phyloP scores from a whole-genome alignment of 2,113 vertebrate genomes.

The Todiramphus saurophagus region DNA sequence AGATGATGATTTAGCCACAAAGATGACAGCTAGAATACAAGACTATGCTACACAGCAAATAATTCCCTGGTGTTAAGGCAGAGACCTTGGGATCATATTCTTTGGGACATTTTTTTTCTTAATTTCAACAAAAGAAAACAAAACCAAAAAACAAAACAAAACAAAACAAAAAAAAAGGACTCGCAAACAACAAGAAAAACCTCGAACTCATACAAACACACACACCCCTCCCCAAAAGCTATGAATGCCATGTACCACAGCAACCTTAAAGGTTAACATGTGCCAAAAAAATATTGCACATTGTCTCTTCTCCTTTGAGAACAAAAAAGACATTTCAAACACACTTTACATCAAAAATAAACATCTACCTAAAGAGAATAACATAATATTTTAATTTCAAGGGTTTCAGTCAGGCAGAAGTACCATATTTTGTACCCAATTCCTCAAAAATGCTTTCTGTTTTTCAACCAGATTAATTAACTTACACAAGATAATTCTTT shows the following conservation, averaged over 20 bases:
- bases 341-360: not conserved
- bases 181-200: not conserved
- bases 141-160: no score
- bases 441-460: not conserved
- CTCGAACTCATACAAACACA: not conserved
- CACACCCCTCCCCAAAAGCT: not conserved
- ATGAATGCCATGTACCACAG: rapidly evolving
- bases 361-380: not conserved
- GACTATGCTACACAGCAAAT: not conserved
- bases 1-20: not conserved
- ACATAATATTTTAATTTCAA: not conserved
- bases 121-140: not conserved
- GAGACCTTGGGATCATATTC: not conserved
- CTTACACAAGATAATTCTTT: not conserved
- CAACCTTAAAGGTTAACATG: not conserved
- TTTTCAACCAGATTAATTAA: not conserved
- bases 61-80: not conserved
- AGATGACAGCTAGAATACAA: not conserved
- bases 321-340: not conserved
- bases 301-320: not conserved
- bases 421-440: not conserved
- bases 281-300: not conserved
- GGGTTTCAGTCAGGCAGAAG: not conserved
- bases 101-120: not conserved
- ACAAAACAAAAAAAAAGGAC: not conserved